A percentile compares a stretch with the other conserved stretches of the same genome.
phyloP scores from a whole-genome alignment of 2,113 vertebrate species.

The Aix galericulata region DNA sequence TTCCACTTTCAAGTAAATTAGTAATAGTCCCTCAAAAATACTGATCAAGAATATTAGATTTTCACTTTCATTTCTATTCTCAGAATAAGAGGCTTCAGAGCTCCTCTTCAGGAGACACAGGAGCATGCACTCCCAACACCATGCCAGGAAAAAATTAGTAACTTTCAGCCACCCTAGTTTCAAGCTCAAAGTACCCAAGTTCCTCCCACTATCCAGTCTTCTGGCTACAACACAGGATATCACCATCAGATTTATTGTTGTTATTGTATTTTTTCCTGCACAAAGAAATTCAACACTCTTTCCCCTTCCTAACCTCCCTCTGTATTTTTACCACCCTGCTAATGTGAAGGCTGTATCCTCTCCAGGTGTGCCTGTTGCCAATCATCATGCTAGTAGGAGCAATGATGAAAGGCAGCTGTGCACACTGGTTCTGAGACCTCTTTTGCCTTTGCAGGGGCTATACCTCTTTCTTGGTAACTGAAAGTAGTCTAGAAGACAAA shows the following conservation, averaged over 20 bases:
- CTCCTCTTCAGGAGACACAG: not conserved
- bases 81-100: not conserved
- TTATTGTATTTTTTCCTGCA: not conserved
- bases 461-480: accelerated
- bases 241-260: not conserved
- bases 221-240: accelerated
- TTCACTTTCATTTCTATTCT: not conserved
- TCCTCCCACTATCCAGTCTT: not conserved
- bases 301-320: accelerated
- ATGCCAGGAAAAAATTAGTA: not conserved
- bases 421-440: not conserved
- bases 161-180: not conserved
- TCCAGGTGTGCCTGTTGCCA: not conserved
- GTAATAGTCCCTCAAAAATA: not conserved
- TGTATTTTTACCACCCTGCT: not conserved
- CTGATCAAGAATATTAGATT: not conserved
- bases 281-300: accelerated
- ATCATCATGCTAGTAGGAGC: not conserved
- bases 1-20: not conserved
- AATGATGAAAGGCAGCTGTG: not conserved
- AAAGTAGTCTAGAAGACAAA: not conserved
- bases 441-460: not conserved
- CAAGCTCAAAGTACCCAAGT: not conserved
- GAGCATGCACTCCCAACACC: accelerated
- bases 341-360: accelerated